Evolutionary conservation across 2,113 vertebrate genomes (phyloP).

Genomic region (Uropsilus gracilis): DNA sequence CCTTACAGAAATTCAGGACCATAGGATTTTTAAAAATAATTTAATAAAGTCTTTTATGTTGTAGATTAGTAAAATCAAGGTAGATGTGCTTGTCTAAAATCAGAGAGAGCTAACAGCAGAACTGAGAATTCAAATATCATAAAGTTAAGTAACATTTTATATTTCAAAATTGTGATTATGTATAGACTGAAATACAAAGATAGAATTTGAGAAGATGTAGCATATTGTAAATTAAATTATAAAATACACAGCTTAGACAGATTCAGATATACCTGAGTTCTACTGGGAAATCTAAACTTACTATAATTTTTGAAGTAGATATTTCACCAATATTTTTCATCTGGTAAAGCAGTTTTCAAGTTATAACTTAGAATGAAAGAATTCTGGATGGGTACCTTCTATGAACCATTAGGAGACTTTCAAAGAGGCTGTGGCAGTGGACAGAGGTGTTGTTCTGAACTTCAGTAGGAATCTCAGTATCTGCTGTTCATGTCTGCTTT

Average conservation of each 20-base stretch:
- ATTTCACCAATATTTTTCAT: neutral
- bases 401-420: neutral
- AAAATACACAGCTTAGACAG: neutral
- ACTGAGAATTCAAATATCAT: neutral
- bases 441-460: neutral
- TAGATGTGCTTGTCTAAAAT: neutral
- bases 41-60: constrained; percentile 13
- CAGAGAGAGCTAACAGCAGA: neutral
- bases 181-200: neutral
- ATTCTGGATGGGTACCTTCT: neutral
- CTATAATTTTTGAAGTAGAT: neutral
- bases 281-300: neutral
- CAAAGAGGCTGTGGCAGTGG: neutral
- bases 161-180: constrained; percentile 16
- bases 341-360: neutral
- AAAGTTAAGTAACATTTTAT: neutral
- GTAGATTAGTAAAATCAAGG: neutral
- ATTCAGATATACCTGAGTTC: neutral
- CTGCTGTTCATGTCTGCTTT: constrained; percentile 50
- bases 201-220: neutral
- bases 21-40: constrained; percentile 8
- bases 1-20: neutral
- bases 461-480: neutral
- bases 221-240: neutral
- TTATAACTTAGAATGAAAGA: neutral